Conservation (phyloP, 2,113 vertebrate species). For the Neotragus pygmaeus region DNA sequence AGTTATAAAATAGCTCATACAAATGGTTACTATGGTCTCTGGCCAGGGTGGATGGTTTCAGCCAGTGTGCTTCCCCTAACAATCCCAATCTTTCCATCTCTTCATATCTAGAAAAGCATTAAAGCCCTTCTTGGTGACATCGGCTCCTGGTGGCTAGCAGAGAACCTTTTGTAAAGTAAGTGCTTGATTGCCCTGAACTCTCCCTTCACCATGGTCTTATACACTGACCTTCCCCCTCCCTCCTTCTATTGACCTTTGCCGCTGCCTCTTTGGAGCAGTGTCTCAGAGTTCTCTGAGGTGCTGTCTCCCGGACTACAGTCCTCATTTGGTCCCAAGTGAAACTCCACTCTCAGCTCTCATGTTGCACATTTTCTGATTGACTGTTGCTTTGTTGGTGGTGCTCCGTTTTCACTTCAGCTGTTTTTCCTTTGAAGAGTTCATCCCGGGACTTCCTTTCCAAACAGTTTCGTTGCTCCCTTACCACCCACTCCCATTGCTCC, state of each 20-base stretch:
- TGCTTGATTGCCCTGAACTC: neutral
- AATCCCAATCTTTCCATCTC: neutral
- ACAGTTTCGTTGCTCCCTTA: accelerated
- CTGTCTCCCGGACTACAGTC: neutral
- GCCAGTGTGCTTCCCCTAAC: neutral
- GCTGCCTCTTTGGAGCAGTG: neutral
- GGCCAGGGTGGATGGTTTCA: neutral
- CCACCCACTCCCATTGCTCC: neutral
- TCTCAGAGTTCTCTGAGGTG: neutral
- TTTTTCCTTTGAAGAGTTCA: neutral
- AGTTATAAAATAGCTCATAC: neutral
- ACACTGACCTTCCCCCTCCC: neutral
- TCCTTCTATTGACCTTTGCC: neutral
- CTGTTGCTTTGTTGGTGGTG: neutral
- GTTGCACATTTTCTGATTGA: neutral
- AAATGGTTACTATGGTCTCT: neutral
- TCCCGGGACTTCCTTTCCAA: neutral
- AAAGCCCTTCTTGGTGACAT: neutral
- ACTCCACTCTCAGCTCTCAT: neutral
- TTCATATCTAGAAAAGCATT: neutral
- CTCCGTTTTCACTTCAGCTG: neutral
- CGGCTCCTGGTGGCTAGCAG: neutral
- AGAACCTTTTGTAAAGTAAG: neutral
- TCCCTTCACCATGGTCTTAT: neutral
- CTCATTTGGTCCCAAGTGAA: neutral